phyloP scores from a whole-genome alignment of 2,888 invertebrate species.

The Sarcophaga subvicina region DNA sequence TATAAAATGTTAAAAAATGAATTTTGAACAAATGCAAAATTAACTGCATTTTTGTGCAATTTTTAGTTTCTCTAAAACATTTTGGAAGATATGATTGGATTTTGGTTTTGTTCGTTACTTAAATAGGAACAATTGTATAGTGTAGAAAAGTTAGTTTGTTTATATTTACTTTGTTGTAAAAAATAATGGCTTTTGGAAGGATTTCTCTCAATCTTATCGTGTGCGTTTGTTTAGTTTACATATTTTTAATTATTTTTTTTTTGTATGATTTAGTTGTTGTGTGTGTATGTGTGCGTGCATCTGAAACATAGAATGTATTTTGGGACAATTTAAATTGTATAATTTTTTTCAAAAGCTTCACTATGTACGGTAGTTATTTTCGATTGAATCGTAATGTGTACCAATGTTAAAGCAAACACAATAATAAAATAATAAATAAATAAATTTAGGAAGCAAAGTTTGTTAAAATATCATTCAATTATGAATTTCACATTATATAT shows the following conservation, averaged over 20 bases:
- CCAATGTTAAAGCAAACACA: not conserved
- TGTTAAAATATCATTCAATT: too few relatives aligned
- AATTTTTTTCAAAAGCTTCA: not conserved
- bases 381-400: not conserved
- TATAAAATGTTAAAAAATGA: conserved; percentile 19
- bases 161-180: conserved; percentile 33
- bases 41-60: not conserved
- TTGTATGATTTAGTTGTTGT: not conserved
- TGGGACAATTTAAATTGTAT: not conserved
- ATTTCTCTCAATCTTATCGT: conserved; percentile 48
- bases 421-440: too few relatives aligned
- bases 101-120: conserved; percentile 44
- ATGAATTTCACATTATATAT: too few relatives aligned
- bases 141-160: conserved; percentile 35
- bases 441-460: too few relatives aligned
- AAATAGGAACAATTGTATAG: conserved; percentile 46
- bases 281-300: conserved; percentile 39
- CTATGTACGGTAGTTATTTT: not conserved
- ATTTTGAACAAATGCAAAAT: not conserved
- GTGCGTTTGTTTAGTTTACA: conserved; percentile 31
- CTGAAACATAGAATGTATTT: not conserved
- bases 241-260: not conserved
- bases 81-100: conserved; percentile 49
- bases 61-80: conserved; percentile 17
- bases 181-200: conserved; percentile 51